Percentiles rank a stretch among this genome's conserved stretches.
phyloP scores from a whole-genome alignment of 2,113 vertebrate genomes.

The Lasiurus cinereus region DNA sequence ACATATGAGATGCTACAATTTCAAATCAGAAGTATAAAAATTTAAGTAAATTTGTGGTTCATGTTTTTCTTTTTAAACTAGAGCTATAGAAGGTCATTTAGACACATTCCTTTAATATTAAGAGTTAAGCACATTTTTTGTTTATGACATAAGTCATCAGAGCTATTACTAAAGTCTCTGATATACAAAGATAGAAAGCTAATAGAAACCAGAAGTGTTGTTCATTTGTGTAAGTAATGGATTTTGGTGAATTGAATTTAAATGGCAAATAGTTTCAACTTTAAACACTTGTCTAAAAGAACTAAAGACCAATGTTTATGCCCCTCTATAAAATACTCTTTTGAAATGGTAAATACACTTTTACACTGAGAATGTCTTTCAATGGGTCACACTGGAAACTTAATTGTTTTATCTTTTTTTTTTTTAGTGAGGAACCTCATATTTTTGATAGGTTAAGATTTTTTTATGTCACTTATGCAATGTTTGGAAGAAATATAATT shows the following conservation, averaged over 20 bases:
- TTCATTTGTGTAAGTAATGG: slow-evolving; percentile 3
- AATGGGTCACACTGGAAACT: slow-evolving; percentile 24
- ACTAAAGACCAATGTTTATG: slow-evolving; percentile 79
- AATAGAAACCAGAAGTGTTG: slow-evolving; percentile 23
- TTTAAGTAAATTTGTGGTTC: neutral
- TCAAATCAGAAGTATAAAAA: slow-evolving; percentile 18
- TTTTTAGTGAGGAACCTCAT: neutral
- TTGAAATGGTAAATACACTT: slow-evolving; percentile 24
- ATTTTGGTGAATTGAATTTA: slow-evolving; percentile 82
- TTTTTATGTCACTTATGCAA: neutral
- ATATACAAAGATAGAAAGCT: slow-evolving; percentile 19
- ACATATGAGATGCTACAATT: neutral
- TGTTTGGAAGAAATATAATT: neutral
- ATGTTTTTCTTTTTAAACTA: neutral
- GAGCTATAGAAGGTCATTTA: neutral
- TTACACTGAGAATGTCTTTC: slow-evolving; percentile 43
- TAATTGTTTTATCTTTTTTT: neutral
- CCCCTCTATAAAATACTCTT: slow-evolving; percentile 74
- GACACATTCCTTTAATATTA: slow-evolving; percentile 27
- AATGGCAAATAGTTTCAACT: slow-evolving; percentile 80
- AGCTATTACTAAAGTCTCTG: slow-evolving; percentile 42
- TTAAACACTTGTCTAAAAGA: slow-evolving; percentile 82
- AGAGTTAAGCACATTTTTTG: slow-evolving; percentile 53
- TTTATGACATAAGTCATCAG: slow-evolving; percentile 8
- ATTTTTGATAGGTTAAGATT: slow-evolving; percentile 47